These are phyloP conservation scores for Lepidocyrtoides sp. DNA, from an alignment of 2,888 invertebrate genomes.

Conservation along the genomic window DNA sequence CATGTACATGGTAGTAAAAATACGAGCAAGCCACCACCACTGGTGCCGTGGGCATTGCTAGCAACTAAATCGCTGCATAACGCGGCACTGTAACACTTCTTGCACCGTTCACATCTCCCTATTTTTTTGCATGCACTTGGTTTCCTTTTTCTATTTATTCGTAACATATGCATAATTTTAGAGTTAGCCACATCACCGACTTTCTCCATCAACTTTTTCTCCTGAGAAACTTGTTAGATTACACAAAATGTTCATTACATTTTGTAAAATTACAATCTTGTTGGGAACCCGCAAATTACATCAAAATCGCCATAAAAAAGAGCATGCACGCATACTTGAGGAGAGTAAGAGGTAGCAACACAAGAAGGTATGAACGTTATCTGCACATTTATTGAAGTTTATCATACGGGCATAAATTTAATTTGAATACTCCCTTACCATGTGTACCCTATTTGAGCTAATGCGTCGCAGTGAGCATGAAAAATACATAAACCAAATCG, in stretches of 20 bases:
- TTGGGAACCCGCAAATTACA: slow-evolving; percentile 36
- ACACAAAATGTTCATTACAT: slow-evolving; percentile 21
- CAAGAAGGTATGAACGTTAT: neutral
- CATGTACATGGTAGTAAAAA: no score
- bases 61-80: neutral
- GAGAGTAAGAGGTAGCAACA: neutral
- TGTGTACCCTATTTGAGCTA: neutral
- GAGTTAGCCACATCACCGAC: no score
- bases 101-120: neutral
- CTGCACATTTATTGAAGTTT: neutral
- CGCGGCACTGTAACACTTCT: neutral
- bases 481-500: neutral
- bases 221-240: slow-evolving; percentile 2
- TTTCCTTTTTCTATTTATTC: neutral
- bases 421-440: neutral
- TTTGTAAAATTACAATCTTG: slow-evolving; percentile 32
- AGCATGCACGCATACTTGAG: neutral
- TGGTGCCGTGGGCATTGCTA: neutral
- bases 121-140: slow-evolving; percentile 8
- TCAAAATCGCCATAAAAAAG: neutral
- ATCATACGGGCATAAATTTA: neutral
- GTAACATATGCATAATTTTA: slow-evolving; percentile 30
- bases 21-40: neutral
- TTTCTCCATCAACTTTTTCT: neutral
- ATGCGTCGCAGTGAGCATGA: neutral